Percentiles rank a stretch among this genome's conserved stretches.
Evolutionary conservation across 23 tunicate species (phyloP).

Genomic region (Styela clava): DNA sequence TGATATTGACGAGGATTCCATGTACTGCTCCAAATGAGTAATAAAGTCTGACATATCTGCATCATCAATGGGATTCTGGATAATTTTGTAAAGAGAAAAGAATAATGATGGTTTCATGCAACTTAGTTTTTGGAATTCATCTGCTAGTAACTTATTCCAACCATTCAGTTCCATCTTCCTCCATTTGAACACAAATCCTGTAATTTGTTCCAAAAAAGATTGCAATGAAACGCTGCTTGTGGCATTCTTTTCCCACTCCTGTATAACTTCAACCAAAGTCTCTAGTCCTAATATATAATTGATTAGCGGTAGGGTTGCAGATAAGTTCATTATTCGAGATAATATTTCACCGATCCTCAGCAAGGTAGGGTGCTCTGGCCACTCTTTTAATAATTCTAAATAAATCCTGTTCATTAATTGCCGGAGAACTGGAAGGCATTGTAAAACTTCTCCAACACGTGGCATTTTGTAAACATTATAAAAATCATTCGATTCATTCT

Average conservation of each 20-base stretch:
- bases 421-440: slow-evolving; percentile 52
- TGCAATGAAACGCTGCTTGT: slow-evolving; percentile 36
- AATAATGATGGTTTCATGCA: neutral
- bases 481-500: neutral
- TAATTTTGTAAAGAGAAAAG: slow-evolving; percentile 27
- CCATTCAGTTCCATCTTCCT: slow-evolving; percentile 61
- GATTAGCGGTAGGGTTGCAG: slow-evolving; percentile 65
- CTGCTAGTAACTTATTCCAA: slow-evolving; percentile 67
- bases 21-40: slow-evolving; percentile 47
- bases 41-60: slow-evolving; percentile 22
- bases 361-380: slow-evolving; percentile 77
- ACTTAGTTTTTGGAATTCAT: slow-evolving; percentile 18
- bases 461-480: slow-evolving; percentile 49
- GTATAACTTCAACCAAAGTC: slow-evolving; percentile 40
- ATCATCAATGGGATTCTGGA: slow-evolving; percentile 26
- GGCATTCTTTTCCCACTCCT: slow-evolving; percentile 91
- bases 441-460: slow-evolving; percentile 26
- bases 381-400: slow-evolving; percentile 30
- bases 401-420: slow-evolving; percentile 26
- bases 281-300: slow-evolving; percentile 70
- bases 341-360: slow-evolving; percentile 33
- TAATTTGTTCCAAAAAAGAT: slow-evolving; percentile 49
- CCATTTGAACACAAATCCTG: slow-evolving; percentile 70
- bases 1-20: slow-evolving; percentile 50
- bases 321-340: slow-evolving; percentile 36